Evolutionary conservation across 2,797 vertebrate species (phyloP).

Genomic region (Mormyrus proboscirostris): DNA sequence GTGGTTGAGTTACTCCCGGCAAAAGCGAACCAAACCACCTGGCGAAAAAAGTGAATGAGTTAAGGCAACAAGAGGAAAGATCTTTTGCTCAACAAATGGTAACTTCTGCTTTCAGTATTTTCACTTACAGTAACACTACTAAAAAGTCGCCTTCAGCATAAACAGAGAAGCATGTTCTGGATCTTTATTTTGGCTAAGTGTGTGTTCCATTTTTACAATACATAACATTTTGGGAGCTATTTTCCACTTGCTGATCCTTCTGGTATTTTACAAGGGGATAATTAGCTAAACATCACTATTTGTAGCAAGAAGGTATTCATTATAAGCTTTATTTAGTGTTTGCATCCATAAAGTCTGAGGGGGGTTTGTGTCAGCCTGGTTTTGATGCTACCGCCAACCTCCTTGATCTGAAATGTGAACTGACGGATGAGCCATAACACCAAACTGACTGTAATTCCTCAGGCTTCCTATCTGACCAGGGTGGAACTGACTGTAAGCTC

Average conservation of each 20-base stretch:
- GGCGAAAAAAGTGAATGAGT: not conserved
- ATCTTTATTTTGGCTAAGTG: not conserved
- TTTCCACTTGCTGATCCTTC: slow-evolving; percentile 25
- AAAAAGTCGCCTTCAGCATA: slow-evolving; percentile 7
- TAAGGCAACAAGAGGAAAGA: not conserved
- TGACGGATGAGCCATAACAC: not conserved
- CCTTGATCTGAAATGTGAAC: not conserved
- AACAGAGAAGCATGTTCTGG: not conserved
- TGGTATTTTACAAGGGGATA: slow-evolving; percentile 26
- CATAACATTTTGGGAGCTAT: slow-evolving; percentile 17
- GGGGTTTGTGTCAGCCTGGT: slow-evolving; percentile 4
- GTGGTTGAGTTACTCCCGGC: not conserved
- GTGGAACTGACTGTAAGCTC: slow-evolving; percentile 11
- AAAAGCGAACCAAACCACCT: not conserved
- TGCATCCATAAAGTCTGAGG: slow-evolving; percentile 11
- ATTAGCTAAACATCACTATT: slow-evolving; percentile 22
- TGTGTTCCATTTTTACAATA: slow-evolving; percentile 18
- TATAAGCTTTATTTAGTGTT: slow-evolving; percentile 15
- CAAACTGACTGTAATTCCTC: not conserved
- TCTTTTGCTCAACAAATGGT: not conserved
- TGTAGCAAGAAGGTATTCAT: slow-evolving; percentile 10
- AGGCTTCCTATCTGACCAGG: not conserved
- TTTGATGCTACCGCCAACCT: not conserved
- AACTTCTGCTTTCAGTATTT: slow-evolving; percentile 2
- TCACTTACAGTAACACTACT: not conserved